A percentile compares a stretch with the other conserved stretches of the same genome.
These are phyloP conservation scores for Tapirus terrestris DNA, from an alignment of 2,113 vertebrate genomes.

Conservation along the genomic window DNA sequence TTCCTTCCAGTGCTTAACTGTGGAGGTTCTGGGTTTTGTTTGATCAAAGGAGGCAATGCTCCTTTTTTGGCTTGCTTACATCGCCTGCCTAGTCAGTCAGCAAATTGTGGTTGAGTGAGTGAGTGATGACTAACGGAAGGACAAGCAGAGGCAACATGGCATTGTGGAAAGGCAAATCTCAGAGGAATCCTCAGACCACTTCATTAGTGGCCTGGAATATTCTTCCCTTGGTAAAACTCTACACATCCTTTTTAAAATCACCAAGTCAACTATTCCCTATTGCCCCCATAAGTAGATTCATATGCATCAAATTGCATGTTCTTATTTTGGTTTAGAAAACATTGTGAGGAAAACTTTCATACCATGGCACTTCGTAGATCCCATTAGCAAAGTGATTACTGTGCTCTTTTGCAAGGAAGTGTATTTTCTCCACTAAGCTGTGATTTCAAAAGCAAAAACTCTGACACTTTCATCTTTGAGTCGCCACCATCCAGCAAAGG, in stretches of 20 bases:
- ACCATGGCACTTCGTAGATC: neutral
- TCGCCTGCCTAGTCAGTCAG: neutral
- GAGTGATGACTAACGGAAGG: neutral
- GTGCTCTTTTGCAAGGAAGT: neutral
- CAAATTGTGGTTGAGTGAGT: neutral
- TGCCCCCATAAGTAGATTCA: neutral
- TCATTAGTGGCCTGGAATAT: neutral
- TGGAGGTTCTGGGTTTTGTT: neutral
- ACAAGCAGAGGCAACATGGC: neutral
- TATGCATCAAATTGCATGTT: neutral
- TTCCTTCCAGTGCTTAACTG: neutral
- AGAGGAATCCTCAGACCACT: neutral
- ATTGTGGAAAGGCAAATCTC: neutral
- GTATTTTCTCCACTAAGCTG: neutral
- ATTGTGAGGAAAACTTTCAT: neutral
- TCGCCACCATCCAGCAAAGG: neutral
- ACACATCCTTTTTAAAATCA: neutral
- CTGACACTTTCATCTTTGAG: neutral
- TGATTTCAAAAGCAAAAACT: slow-evolving; percentile 28
- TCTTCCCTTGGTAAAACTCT: neutral
- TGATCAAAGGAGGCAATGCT: neutral
- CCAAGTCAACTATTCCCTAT: neutral
- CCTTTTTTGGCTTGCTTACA: neutral
- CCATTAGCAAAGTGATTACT: neutral
- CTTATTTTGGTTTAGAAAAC: neutral